Percentiles rank a stretch among this genome's conserved stretches.
Conservation (phyloP, 2,888 invertebrate species). For the Phaedon cochleariae region DNA sequence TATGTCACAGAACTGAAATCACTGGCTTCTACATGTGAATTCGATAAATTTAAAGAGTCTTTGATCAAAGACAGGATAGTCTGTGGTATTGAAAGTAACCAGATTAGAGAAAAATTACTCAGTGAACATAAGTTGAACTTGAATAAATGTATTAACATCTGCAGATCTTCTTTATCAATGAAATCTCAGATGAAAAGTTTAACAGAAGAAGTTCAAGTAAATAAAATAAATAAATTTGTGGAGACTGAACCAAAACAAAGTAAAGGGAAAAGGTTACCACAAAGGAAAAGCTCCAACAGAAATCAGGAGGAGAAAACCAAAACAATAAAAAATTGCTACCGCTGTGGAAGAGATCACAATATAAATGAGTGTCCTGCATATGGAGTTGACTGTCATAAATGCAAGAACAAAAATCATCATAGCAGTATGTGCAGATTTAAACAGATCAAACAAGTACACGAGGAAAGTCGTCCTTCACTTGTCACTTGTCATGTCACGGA, state of each 20-base stretch:
- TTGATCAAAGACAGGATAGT: conserved; percentile 7
- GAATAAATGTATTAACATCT: not conserved
- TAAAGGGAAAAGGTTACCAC: not conserved
- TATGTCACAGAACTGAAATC: conserved; percentile 18
- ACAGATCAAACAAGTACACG: conserved; percentile 3
- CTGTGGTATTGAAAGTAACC: not conserved
- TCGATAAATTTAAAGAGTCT: conserved; percentile 1
- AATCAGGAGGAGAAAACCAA: not conserved
- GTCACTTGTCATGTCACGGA: too few species aligned
- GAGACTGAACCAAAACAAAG: not conserved
- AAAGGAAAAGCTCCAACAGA: not conserved
- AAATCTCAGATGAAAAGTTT: not conserved
- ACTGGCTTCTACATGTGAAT: conserved; percentile 5
- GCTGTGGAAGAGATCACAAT: not conserved
- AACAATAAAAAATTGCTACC: not conserved
- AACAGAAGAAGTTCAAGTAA: too few species aligned
- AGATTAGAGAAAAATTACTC: not conserved
- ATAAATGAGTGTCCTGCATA: conserved; percentile 8
- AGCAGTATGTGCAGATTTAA: not conserved
- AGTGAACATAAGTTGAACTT: not conserved
- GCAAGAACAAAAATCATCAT: conserved; percentile 8
- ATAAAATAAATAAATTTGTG: not conserved
- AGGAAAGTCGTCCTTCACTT: too few species aligned
- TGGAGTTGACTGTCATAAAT: conserved; percentile 2
- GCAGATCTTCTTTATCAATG: not conserved